Evolutionary conservation across 2,888 invertebrate genomes (phyloP).

Genomic region (Girardia tigrina): DNA sequence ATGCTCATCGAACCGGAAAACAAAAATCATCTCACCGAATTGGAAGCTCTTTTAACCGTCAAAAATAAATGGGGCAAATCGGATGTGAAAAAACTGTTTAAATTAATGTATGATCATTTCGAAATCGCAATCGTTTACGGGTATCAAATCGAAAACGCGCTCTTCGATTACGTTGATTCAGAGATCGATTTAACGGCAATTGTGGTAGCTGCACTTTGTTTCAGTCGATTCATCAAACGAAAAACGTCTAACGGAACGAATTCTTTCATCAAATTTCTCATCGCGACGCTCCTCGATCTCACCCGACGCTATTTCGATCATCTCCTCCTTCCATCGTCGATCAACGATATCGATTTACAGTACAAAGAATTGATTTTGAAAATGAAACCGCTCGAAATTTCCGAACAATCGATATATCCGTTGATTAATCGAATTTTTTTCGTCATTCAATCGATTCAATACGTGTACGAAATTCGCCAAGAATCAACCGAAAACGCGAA

Average conservation of each 20-base stretch:
- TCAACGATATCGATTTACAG: not conserved
- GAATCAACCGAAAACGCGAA: not conserved
- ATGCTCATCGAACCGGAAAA: not conserved
- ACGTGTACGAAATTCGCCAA: not conserved
- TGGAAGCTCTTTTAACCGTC: not conserved
- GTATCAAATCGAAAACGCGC: not conserved
- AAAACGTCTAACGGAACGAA: not conserved
- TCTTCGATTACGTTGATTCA: not conserved
- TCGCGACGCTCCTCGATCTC: not conserved
- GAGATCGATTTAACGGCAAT: not conserved
- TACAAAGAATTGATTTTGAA: not conserved
- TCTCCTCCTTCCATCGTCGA: not conserved
- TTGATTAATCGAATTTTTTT: not conserved
- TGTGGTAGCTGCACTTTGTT: not conserved
- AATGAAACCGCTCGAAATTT: not conserved
- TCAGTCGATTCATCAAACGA: not conserved
- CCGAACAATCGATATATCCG: not conserved
- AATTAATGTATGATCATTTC: not conserved
- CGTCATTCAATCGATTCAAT: not conserved
- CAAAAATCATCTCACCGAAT: not conserved
- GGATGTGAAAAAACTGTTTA: not conserved
- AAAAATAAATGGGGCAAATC: not conserved
- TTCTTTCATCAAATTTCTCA: not conserved
- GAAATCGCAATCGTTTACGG: not conserved
- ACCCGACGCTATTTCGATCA: not conserved